Percentiles rank a stretch among this genome's conserved stretches.
Conservation (phyloP, 23 tunicate species). For the Trididemnum nubilum region DNA sequence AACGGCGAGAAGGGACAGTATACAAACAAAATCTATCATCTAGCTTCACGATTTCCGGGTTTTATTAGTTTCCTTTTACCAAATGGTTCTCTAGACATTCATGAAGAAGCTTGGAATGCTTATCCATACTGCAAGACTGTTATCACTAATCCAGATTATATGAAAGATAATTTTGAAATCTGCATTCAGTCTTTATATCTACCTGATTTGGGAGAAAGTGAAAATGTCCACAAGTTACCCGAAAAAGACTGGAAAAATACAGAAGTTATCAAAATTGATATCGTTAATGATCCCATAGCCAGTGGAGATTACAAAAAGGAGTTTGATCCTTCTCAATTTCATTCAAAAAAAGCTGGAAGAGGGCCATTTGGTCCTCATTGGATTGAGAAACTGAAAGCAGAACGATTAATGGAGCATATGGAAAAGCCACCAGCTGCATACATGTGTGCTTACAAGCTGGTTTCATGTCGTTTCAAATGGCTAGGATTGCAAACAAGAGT, state of each 20-base stretch:
- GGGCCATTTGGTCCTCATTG: conserved; percentile 52
- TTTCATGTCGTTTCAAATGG: conserved; percentile 82
- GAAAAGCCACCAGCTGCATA: conserved; percentile 7
- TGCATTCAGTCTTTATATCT: conserved; percentile 43
- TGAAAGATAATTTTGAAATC: conserved; percentile 56
- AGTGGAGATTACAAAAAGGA: conserved; percentile 45
- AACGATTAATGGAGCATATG: not conserved
- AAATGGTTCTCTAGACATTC: conserved; percentile 43
- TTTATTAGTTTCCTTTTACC: conserved; percentile 38
- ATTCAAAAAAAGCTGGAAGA: conserved; percentile 24
- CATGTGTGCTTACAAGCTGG: conserved; percentile 96
- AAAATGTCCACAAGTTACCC: conserved; percentile 60
- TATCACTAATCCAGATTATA: conserved; percentile 69
- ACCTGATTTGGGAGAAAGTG: conserved; percentile 55
- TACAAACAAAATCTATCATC: conserved; percentile 65
- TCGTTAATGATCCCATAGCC: conserved; percentile 41
- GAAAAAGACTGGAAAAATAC: conserved; percentile 29
- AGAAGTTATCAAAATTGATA: conserved; percentile 62
- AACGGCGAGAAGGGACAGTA: conserved; percentile 60
- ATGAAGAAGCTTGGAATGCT: conserved; percentile 85
- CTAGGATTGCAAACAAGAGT: conserved; percentile 72
- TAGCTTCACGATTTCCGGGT: conserved; percentile 57
- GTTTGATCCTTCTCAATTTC: conserved; percentile 36
- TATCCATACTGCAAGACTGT: conserved; percentile 88
- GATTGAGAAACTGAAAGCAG: conserved; percentile 44